Evolutionary conservation across 2,888 invertebrate genomes (phyloP).

Genomic region (Lycocerus yunnanus): DNA sequence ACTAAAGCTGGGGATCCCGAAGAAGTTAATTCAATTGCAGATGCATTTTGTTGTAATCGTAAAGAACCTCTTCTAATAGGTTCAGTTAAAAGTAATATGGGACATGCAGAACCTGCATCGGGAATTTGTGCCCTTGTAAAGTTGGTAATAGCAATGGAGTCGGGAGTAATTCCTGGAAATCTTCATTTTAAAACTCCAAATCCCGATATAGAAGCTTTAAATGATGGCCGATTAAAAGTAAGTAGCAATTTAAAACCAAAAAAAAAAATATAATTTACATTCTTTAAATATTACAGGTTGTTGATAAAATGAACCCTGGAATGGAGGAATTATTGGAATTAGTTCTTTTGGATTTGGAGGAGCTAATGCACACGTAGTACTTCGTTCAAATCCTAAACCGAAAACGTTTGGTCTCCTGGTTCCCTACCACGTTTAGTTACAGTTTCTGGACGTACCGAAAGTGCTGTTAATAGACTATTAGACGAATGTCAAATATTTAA

Average conservation of each 20-base stretch:
- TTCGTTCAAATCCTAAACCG: constrained; percentile 78
- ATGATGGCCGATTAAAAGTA: constrained; percentile 85
- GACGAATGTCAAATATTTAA: constrained; percentile 62
- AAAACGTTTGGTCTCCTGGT: constrained; percentile 62
- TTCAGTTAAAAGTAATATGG: constrained; percentile 98
- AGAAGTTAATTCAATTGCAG: constrained; percentile 93
- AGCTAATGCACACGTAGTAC: constrained; percentile 89
- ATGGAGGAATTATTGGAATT: constrained; percentile 88
- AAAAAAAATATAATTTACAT: constrained; percentile 36
- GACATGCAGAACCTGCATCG: constrained; percentile 94
- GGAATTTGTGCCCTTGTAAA: constrained; percentile 91
- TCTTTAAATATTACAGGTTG: constrained; percentile 63
- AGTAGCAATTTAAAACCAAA: neutral
- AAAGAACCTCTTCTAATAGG: constrained; percentile 84
- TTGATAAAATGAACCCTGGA: constrained; percentile 82
- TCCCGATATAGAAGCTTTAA: constrained; percentile 86
- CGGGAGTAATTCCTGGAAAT: constrained; percentile 86
- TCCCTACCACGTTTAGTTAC: constrained; percentile 71
- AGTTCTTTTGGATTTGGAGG: constrained; percentile 99
- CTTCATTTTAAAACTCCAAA: constrained; percentile 90
- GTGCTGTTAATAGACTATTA: constrained; percentile 71
- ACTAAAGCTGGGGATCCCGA: constrained; percentile 98
- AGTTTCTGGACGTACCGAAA: constrained; percentile 85
- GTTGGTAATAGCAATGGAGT: constrained; percentile 90
- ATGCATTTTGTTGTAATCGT: constrained; percentile 85